phyloP scores from a whole-genome alignment of 2,113 vertebrate genomes.

The Hypanus sabinus region DNA sequence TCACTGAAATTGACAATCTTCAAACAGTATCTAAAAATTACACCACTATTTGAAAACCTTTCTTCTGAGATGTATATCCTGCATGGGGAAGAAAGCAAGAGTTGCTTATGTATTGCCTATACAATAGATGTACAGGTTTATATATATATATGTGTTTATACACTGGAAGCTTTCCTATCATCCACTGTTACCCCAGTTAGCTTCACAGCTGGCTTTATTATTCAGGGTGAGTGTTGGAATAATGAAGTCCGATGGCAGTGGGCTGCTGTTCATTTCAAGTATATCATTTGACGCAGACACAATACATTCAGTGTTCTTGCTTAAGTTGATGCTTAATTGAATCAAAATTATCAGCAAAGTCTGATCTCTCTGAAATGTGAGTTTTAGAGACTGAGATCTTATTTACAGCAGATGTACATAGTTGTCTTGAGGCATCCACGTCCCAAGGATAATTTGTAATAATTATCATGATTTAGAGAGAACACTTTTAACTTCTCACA shows the following conservation, averaged over 20 bases:
- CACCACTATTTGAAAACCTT: background rate
- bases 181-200: background rate
- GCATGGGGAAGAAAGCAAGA: background rate
- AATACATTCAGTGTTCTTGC: constrained; percentile 22
- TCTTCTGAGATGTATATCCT: background rate
- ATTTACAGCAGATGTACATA: constrained; percentile 23
- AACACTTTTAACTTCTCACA: constrained; percentile 35
- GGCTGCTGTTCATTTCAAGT: constrained; percentile 33
- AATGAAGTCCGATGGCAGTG: constrained; percentile 19
- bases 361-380: constrained; percentile 34
- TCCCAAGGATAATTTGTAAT: constrained; percentile 35
- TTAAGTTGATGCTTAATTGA: constrained; percentile 30
- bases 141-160: background rate
- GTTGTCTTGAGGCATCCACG: constrained; percentile 19
- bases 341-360: constrained; percentile 32
- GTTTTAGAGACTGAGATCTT: constrained; percentile 26
- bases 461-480: constrained; percentile 24
- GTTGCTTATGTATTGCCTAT: background rate
- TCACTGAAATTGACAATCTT: background rate
- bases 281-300: constrained; percentile 19
- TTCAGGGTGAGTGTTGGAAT: constrained; percentile 8
- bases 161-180: background rate
- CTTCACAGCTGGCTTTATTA: constrained; percentile 7
- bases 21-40: background rate
- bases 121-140: background rate